These are phyloP conservation scores for Serinus canaria DNA, from an alignment of 2,113 vertebrate genomes.

Conservation along the genomic window DNA sequence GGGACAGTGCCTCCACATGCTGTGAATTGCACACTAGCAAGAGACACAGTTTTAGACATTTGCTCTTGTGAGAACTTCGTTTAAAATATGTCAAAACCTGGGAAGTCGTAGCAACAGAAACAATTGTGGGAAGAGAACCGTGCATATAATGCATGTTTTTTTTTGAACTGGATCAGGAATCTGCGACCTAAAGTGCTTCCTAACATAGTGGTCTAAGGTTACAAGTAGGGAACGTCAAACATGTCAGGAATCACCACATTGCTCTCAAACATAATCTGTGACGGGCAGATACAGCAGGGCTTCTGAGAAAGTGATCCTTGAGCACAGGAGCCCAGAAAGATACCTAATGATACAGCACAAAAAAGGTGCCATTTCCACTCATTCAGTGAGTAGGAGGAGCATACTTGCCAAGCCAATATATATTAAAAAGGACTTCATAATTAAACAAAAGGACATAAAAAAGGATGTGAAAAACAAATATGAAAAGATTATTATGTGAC, in stretches of 20 bases:
- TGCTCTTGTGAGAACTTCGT: background rate
- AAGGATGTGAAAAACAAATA: background rate
- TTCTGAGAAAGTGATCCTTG: background rate
- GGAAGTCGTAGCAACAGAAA: background rate
- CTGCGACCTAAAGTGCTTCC: slow-evolving; percentile 5
- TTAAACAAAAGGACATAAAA: background rate
- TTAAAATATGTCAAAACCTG: background rate
- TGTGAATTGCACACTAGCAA: background rate
- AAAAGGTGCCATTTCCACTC: background rate
- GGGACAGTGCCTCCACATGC: background rate
- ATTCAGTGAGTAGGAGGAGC: background rate
- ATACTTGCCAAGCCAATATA: background rate
- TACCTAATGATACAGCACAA: background rate
- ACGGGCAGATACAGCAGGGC: background rate
- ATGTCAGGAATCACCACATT: slow-evolving; percentile 20
- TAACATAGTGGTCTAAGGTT: slow-evolving; percentile 1
- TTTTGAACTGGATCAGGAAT: slow-evolving; percentile 21
- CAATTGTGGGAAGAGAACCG: background rate
- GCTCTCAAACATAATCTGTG: background rate
- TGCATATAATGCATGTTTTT: background rate
- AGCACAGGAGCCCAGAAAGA: background rate
- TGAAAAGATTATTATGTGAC: background rate
- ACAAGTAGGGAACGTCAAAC: slow-evolving; percentile 33
- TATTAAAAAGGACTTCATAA: background rate
- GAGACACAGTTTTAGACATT: background rate